These are phyloP conservation scores for Alethe diademata DNA, from an alignment of 2,113 vertebrate species.

Conservation along the genomic window DNA sequence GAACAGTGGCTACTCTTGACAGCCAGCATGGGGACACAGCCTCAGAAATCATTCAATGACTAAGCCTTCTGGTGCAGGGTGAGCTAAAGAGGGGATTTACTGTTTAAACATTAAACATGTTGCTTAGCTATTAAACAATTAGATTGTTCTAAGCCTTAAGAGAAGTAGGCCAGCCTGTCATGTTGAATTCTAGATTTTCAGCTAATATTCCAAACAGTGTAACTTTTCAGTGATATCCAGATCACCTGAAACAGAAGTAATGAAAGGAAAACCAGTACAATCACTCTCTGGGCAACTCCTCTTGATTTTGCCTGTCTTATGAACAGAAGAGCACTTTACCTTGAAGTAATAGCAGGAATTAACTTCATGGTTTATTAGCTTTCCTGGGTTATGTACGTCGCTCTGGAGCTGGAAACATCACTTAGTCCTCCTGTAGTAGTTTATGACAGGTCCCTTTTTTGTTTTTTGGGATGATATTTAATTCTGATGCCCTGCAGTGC, in stretches of 20 bases:
- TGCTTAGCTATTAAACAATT: conserved; percentile 61
- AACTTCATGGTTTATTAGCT: not conserved
- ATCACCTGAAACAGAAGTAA: not conserved
- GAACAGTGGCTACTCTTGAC: conserved; percentile 47
- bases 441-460: not conserved
- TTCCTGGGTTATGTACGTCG: not conserved
- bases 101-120: conserved; percentile 58
- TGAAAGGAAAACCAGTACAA: not conserved
- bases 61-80: not conserved
- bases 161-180: not conserved
- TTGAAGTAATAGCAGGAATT: not conserved
- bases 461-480: not conserved
- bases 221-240: not conserved
- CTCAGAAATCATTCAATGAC: conserved; percentile 30
- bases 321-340: not conserved
- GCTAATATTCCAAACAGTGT: not conserved
- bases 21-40: not conserved
- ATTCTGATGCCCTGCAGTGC: not conserved
- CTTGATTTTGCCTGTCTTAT: not conserved
- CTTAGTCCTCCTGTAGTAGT: not conserved
- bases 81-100: conserved; percentile 55
- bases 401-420: not conserved
- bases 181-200: not conserved
- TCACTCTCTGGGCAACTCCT: not conserved
- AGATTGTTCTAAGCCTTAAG: not conserved